A percentile compares a stretch with the other conserved stretches of the same genome.
Conservation (phyloP, 2,797 vertebrate genomes). For the Pogonophryne albipinna region DNA sequence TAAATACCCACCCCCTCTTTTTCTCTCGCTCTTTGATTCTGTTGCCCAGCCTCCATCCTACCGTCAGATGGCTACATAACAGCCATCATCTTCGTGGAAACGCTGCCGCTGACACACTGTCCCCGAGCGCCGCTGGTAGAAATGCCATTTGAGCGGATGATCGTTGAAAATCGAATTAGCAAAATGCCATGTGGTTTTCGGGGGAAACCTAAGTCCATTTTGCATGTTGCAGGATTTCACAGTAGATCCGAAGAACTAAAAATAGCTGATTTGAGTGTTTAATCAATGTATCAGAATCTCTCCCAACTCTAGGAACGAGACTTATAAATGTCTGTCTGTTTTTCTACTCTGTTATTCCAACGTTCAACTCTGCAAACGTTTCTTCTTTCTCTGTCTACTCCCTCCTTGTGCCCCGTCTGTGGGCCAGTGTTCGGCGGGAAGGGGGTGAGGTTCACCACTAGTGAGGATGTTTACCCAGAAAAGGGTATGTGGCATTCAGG, state of each 20-base stretch:
- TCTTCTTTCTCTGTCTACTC: slow-evolving; percentile 74
- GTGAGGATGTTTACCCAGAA: slow-evolving; percentile 99
- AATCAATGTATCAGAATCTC: neutral
- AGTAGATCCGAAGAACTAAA: neutral
- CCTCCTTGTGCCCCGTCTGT: slow-evolving; percentile 74
- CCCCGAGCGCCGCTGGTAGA: slow-evolving; percentile 48
- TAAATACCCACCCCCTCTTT: slow-evolving; percentile 42
- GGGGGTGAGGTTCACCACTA: slow-evolving; percentile 99
- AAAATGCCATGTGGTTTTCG: slow-evolving; percentile 37
- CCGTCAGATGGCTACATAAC: slow-evolving; percentile 44
- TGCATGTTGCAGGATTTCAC: slow-evolving; percentile 26
- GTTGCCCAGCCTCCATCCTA: slow-evolving; percentile 40
- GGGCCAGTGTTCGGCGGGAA: slow-evolving; percentile 98
- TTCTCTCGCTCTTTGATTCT: slow-evolving; percentile 45
- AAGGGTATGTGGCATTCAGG: slow-evolving; percentile 93
- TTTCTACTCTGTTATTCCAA: slow-evolving; percentile 56
- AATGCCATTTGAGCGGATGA: slow-evolving; percentile 53
- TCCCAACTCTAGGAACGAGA: slow-evolving; percentile 6
- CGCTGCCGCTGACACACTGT: slow-evolving; percentile 57
- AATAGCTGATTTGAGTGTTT: neutral
- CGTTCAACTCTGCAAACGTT: slow-evolving; percentile 57
- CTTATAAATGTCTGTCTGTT: slow-evolving; percentile 56
- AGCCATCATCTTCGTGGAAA: slow-evolving; percentile 40
- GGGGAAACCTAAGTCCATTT: slow-evolving; percentile 1
- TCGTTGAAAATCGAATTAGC: slow-evolving; percentile 61